Conservation (phyloP, 1,140 invertebrate species). For the Mya arenaria region DNA sequence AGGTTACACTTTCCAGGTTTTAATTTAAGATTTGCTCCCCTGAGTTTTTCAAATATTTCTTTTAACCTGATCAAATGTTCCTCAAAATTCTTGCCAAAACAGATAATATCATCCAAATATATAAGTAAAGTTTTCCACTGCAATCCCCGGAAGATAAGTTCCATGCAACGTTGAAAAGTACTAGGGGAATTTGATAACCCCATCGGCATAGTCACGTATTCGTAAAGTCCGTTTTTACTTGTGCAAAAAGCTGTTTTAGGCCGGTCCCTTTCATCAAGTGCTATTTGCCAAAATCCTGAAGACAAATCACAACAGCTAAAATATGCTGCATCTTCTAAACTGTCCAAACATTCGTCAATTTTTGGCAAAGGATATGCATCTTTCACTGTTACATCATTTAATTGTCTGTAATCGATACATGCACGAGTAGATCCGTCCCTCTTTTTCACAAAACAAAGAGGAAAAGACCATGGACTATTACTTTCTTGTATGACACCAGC, state of each 20-base stretch:
- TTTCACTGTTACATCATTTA: constrained; percentile 14
- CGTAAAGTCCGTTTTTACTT: constrained; percentile 15
- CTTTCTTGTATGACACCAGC: constrained; percentile 11
- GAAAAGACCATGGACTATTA: constrained; percentile 26
- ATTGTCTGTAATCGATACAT: constrained; percentile 19
- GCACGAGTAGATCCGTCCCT: not conserved
- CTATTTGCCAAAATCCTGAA: constrained; percentile 38
- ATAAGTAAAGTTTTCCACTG: constrained; percentile 19
- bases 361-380: constrained; percentile 32
- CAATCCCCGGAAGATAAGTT: not conserved
- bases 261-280: constrained; percentile 1
- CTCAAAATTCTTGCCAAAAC: constrained; percentile 3
- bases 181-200: constrained; percentile 7
- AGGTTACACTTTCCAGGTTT: constrained; percentile 27
- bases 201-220: constrained; percentile 12
- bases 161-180: constrained; percentile 27
- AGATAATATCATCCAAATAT: constrained; percentile 30
- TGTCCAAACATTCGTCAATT: constrained; percentile 26
- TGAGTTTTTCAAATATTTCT: constrained; percentile 17
- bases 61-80: constrained; percentile 2
- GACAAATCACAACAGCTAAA: constrained; percentile 9
- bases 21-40: constrained; percentile 1
- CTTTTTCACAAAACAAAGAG: constrained; percentile 31
- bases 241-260: constrained; percentile 31
- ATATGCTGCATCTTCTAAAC: not conserved